phyloP scores from a whole-genome alignment of 2,797 vertebrate species.

The Alcedo quadribrachys region DNA sequence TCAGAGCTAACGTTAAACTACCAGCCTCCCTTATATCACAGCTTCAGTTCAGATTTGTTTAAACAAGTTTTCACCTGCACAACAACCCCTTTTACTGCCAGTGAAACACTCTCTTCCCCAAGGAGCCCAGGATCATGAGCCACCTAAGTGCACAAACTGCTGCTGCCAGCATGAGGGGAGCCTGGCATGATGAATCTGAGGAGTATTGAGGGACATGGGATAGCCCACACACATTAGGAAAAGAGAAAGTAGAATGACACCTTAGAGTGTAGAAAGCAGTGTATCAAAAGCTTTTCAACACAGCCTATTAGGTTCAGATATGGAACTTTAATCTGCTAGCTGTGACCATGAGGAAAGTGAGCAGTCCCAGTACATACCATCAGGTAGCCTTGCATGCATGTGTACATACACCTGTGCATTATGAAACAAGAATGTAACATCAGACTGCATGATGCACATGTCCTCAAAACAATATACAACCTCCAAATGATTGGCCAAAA shows the following conservation, averaged over 20 bases:
- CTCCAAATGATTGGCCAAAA: background rate
- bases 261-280: background rate
- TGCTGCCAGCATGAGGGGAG: conserved; percentile 48
- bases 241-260: background rate
- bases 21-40: conserved; percentile 36
- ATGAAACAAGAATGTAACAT: background rate
- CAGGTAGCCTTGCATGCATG: background rate
- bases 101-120: conserved; percentile 50
- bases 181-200: conserved; percentile 44
- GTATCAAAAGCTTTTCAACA: background rate
- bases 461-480: background rate
- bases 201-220: conserved; percentile 44
- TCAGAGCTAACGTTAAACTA: conserved; percentile 24
- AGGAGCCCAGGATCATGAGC: conserved; percentile 48
- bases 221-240: conserved; percentile 25
- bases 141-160: conserved; percentile 21
- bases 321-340: background rate
- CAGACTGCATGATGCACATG: background rate
- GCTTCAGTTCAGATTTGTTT: conserved; percentile 60
- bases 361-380: background rate
- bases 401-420: background rate
- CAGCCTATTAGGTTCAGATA: background rate
- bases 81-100: conserved; percentile 50
- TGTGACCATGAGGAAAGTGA: background rate
- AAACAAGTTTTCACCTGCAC: conserved; percentile 72